Conservation (phyloP, 1,140 invertebrate genomes). For the Drosophila takahashii region DNA sequence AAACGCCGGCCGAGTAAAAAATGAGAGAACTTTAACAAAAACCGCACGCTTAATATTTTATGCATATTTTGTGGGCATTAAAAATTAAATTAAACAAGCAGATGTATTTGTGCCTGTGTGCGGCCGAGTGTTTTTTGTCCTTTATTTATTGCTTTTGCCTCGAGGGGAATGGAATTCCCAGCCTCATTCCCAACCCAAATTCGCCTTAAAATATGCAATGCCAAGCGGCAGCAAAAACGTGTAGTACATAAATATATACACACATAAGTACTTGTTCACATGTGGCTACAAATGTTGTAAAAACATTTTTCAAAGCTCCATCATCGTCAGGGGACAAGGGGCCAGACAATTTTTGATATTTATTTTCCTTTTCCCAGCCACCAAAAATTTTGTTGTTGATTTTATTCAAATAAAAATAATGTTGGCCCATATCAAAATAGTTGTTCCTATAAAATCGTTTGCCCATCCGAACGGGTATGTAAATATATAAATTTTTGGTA, state of each 20-base stretch:
- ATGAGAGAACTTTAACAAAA: constrained; percentile 47
- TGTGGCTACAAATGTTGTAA: constrained; percentile 62
- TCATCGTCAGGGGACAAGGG: constrained; percentile 36
- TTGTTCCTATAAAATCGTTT: constrained; percentile 39
- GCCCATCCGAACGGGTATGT: constrained; percentile 25
- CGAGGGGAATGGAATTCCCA: constrained; percentile 33
- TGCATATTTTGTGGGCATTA: constrained; percentile 82
- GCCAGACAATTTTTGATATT: constrained; percentile 39
- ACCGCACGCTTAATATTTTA: constrained; percentile 73
- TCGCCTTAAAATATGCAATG: constrained; percentile 73
- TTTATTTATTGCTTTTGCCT: constrained; percentile 70
- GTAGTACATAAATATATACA: constrained; percentile 9
- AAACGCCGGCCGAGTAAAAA: constrained; percentile 1
- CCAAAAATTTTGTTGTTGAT: constrained; percentile 56
- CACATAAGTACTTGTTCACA: background rate
- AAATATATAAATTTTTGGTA: constrained; percentile 25
- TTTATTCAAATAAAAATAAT: constrained; percentile 73
- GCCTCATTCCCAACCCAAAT: constrained; percentile 4
- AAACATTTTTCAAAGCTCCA: constrained; percentile 74
- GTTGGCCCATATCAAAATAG: constrained; percentile 49
- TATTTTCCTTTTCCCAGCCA: constrained; percentile 26
- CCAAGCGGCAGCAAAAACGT: constrained; percentile 35
- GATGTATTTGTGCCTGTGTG: constrained; percentile 53
- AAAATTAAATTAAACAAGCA: constrained; percentile 83
- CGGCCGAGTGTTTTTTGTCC: constrained; percentile 26